Percentiles rank a stretch among this genome's conserved stretches.
These are phyloP conservation scores for Drosophila kanekoi DNA, from an alignment of 2,888 invertebrate genomes.

Conservation along the genomic window DNA sequence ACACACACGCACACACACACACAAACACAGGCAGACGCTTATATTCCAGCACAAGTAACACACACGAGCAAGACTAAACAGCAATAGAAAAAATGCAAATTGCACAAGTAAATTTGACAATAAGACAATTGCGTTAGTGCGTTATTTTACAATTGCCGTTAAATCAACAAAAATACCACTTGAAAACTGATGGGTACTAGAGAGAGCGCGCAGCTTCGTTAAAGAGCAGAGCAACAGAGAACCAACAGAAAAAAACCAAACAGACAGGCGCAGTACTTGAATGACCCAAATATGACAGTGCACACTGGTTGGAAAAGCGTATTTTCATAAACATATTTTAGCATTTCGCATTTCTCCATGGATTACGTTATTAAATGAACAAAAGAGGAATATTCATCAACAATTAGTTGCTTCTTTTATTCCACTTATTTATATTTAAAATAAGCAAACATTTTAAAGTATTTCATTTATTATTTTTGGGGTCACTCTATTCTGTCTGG, in stretches of 20 bases:
- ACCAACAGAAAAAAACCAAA: slow-evolving; percentile 52
- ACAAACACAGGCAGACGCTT: slow-evolving; percentile 5
- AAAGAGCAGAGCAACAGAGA: slow-evolving; percentile 54
- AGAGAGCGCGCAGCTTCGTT: slow-evolving; percentile 40
- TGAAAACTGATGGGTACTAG: slow-evolving; percentile 47
- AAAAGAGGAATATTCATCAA: not conserved
- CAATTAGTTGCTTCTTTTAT: too few relatives aligned
- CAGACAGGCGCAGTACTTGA: slow-evolving; percentile 61
- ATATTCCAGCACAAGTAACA: slow-evolving; percentile 59
- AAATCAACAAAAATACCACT: slow-evolving; percentile 49
- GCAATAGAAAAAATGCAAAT: slow-evolving; percentile 50
- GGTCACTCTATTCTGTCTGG: not conserved
- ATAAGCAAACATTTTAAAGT: too few relatives aligned
- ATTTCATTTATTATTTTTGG: not conserved
- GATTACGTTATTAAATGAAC: not conserved
- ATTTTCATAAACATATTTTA: slow-evolving; percentile 43
- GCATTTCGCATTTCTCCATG: slow-evolving; percentile 1
- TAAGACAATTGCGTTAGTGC: slow-evolving; percentile 56
- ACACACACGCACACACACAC: slow-evolving; percentile 27
- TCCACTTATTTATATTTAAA: not conserved
- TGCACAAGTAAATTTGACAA: slow-evolving; percentile 52
- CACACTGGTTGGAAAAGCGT: slow-evolving; percentile 49
- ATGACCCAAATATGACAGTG: slow-evolving; percentile 61
- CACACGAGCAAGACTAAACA: slow-evolving; percentile 36
- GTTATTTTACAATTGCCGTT: slow-evolving; percentile 62